phyloP scores from a whole-genome alignment of 2,888 invertebrate genomes.

The Julus scanicus region DNA sequence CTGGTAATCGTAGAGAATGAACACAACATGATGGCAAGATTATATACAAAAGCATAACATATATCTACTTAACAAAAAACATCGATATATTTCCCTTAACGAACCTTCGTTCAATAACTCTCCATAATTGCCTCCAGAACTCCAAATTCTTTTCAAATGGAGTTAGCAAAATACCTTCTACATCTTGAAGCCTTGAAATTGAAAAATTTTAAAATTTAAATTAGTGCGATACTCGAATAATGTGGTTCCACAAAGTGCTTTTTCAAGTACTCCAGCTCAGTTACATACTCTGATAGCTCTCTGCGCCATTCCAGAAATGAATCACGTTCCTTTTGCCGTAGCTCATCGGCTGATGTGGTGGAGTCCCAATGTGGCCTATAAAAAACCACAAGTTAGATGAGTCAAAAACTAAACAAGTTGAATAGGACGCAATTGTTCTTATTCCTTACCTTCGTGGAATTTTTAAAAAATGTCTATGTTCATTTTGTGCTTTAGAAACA shows the following conservation, averaged over 20 bases:
- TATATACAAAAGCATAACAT: constrained; percentile 47
- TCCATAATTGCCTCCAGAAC: constrained; percentile 98
- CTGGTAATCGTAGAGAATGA: no score
- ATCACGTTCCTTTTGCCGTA: constrained; percentile 82
- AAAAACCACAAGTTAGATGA: not conserved
- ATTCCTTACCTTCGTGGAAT: constrained; percentile 82
- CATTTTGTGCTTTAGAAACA: constrained; percentile 62
- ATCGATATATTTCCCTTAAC: not conserved
- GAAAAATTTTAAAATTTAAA: not conserved
- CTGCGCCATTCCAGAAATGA: constrained; percentile 92
- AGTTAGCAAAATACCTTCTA: constrained; percentile 84
- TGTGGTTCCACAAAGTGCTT: not conserved
- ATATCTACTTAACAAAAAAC: not conserved
- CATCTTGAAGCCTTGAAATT: constrained; percentile 73
- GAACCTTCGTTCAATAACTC: constrained; percentile 88
- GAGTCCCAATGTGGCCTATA: constrained; percentile 80
- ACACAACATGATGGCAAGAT: constrained; percentile 42
- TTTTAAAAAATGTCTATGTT: constrained; percentile 74
- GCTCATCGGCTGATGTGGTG: constrained; percentile 80
- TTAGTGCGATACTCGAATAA: not conserved
- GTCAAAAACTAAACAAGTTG: not conserved
- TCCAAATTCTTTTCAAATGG: constrained; percentile 98
- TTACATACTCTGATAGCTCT: constrained; percentile 73
- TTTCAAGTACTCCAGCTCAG: not conserved
- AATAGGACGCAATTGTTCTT: constrained; percentile 23